Percentiles rank a stretch among this genome's conserved stretches.
phyloP scores from a whole-genome alignment of 2,797 vertebrate genomes.

The Paedocypris micromegethes region DNA sequence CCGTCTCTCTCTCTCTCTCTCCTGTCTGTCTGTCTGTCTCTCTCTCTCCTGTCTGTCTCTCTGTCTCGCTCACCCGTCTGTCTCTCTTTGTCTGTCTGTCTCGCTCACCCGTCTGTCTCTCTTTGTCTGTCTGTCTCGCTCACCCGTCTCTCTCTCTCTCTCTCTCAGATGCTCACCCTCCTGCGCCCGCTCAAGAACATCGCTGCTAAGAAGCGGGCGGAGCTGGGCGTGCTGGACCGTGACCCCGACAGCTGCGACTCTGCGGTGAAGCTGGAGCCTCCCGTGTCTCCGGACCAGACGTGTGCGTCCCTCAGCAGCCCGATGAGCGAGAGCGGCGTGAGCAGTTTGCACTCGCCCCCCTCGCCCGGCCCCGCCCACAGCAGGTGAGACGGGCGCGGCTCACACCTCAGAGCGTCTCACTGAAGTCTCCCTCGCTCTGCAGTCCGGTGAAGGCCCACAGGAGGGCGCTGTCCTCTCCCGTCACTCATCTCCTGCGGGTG shows the following conservation, averaged over 20 bases:
- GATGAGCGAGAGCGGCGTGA: constrained; percentile 76
- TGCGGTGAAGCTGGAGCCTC: constrained; percentile 66
- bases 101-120: too few species aligned
- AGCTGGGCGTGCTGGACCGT: constrained; percentile 67
- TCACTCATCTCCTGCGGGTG: too few species aligned
- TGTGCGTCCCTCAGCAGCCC: constrained; percentile 72
- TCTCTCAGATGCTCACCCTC: constrained; percentile 82
- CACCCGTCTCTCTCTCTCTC: constrained; percentile 59
- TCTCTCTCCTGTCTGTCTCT: too few species aligned
- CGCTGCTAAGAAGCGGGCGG: constrained; percentile 88
- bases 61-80: too few species aligned
- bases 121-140: constrained; percentile 50
- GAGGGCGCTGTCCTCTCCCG: too few species aligned
- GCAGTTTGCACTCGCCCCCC: constrained; percentile 67
- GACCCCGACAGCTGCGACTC: constrained; percentile 80
- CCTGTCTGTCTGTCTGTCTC: too few species aligned
- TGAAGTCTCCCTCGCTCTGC: too few species aligned
- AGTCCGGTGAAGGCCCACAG: too few species aligned
- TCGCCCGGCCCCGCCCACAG: constrained; percentile 58
- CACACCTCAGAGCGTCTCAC: too few species aligned
- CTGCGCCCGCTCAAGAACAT: constrained; percentile 84
- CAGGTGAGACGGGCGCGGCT: constrained; percentile 44
- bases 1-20: too few species aligned
- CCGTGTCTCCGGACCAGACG: constrained; percentile 66
- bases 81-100: too few species aligned